Conservation (phyloP, 2,113 vertebrate genomes). For the Archocentrus centrarchus region DNA sequence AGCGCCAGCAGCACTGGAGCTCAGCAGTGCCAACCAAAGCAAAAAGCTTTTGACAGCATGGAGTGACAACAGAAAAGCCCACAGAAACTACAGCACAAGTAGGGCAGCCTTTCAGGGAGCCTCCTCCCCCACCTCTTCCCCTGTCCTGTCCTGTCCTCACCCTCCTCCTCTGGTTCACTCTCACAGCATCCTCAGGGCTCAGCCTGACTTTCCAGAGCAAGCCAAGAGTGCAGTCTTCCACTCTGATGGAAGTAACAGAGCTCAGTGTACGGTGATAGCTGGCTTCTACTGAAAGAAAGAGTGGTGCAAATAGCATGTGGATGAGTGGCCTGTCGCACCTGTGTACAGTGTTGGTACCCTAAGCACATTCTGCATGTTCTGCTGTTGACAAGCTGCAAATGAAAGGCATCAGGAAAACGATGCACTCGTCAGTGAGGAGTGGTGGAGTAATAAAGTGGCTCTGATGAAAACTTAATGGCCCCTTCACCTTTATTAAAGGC, state of each 20-base stretch:
- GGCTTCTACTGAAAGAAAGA: conserved; percentile 22
- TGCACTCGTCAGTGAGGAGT: conserved; percentile 81
- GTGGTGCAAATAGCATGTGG: conserved; percentile 6
- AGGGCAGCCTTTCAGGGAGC: conserved; percentile 52
- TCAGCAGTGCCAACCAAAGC: background rate
- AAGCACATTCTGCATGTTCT: background rate
- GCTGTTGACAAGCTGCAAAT: conserved; percentile 56
- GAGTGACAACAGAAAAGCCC: conserved; percentile 34
- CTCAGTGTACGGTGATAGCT: background rate
- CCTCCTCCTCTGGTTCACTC: conserved; percentile 29
- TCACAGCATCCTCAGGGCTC: conserved; percentile 30
- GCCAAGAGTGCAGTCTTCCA: conserved; percentile 13
- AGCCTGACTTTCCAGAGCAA: conserved; percentile 18
- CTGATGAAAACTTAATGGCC: conserved; percentile 88
- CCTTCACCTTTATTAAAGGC: conserved; percentile 77
- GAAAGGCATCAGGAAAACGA: conserved; percentile 62
- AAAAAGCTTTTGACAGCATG: conserved; percentile 52
- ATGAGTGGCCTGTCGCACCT: background rate
- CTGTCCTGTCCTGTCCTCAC: background rate
- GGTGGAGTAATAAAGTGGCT: conserved; percentile 74
- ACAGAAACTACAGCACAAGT: conserved; percentile 49
- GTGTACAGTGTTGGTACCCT: background rate
- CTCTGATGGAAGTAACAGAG: conserved; percentile 31
- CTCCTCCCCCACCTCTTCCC: background rate
- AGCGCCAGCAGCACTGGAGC: conserved; percentile 30